Evolutionary conservation across 2,113 vertebrate species (phyloP).

Genomic region (Tyto alba): DNA sequence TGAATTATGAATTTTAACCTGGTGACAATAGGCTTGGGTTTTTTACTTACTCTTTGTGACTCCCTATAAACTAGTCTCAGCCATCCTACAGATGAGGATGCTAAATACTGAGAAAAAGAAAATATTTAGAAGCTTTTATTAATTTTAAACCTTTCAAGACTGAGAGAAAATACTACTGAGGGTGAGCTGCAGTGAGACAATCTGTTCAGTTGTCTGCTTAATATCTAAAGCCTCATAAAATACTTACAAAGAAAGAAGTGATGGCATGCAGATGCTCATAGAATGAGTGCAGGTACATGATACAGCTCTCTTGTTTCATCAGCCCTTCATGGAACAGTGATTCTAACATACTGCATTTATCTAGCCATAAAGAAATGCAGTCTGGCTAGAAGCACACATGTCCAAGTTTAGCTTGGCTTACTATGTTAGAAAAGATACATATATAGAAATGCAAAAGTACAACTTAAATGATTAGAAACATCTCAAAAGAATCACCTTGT

Average conservation of each 20-base stretch:
- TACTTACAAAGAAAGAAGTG: background rate
- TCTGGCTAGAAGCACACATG: background rate
- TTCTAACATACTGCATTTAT: background rate
- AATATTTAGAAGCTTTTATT: background rate
- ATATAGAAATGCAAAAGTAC: fast-evolving
- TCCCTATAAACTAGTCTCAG: background rate
- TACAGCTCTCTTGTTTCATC: background rate
- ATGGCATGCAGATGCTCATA: background rate
- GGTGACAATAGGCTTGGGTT: fast-evolving
- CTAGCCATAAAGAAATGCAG: background rate
- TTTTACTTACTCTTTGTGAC: background rate
- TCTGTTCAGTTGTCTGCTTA: background rate
- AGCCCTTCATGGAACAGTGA: background rate
- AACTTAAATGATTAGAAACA: background rate
- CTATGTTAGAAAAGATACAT: background rate
- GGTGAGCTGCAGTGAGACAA: background rate
- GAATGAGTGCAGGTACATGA: background rate
- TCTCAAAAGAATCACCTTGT: background rate
- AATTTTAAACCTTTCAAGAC: background rate
- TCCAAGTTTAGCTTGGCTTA: background rate
- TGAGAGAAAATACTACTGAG: background rate
- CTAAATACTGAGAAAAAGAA: background rate
- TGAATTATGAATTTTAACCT: background rate
- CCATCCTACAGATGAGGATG: background rate
- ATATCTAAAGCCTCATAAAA: background rate